Evolutionary conservation across 2,113 vertebrate species (phyloP).

Genomic region (Panthera tigris): DNA sequence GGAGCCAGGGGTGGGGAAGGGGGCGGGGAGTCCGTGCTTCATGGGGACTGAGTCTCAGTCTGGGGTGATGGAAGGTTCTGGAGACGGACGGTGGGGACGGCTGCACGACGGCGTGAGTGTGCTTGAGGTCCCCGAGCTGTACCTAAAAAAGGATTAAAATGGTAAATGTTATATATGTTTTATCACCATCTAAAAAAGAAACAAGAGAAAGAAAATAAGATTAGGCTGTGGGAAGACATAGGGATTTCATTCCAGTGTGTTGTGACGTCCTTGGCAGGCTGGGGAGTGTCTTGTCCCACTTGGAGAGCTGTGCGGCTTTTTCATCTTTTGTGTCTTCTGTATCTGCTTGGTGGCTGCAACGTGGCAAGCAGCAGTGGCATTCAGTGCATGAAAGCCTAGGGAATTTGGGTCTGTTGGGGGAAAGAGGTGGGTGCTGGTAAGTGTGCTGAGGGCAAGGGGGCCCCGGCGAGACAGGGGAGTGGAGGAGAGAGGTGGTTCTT

Average conservation of each 20-base stretch:
- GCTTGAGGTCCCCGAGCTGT: no score
- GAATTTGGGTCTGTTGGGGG: background rate
- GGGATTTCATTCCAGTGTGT: background rate
- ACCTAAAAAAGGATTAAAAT: background rate
- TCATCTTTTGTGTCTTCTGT: background rate
- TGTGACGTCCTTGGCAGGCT: background rate
- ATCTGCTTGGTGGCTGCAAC: background rate
- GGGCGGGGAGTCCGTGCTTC: fast-evolving
- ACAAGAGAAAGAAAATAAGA: background rate
- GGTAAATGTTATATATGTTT: background rate
- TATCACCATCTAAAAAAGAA: background rate
- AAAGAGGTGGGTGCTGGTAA: background rate
- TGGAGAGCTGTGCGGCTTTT: background rate
- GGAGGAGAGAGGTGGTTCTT: background rate
- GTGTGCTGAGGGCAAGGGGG: background rate
- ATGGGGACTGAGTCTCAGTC: background rate
- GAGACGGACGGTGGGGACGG: background rate
- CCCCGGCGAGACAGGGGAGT: background rate
- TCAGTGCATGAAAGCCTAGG: background rate
- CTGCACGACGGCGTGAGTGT: fast-evolving
- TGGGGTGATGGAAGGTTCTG: background rate
- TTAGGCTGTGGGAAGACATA: no score
- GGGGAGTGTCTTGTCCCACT: background rate
- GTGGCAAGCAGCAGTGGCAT: background rate
- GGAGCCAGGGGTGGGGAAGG: background rate